These are phyloP conservation scores for Colletes latitarsis DNA, from an alignment of 1,140 invertebrate genomes.

Conservation along the genomic window DNA sequence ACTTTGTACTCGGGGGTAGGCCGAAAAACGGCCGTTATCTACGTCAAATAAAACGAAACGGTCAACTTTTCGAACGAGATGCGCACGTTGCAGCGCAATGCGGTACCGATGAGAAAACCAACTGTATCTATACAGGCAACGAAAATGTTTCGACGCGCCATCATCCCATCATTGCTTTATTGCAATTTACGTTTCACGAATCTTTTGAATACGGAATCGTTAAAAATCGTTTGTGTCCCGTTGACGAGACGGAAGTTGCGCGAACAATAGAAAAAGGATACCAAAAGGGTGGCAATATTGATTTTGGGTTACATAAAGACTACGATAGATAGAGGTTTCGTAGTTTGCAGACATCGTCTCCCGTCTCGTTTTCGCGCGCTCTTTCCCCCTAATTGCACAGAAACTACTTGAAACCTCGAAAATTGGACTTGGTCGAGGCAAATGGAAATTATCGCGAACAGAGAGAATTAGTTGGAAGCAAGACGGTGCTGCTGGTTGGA, in stretches of 20 bases:
- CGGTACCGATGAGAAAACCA: constrained; percentile 19
- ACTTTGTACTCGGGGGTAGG: no score
- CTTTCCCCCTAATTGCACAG: not conserved
- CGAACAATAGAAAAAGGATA: not conserved
- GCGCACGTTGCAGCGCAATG: constrained; percentile 49
- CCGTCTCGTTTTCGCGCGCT: not conserved
- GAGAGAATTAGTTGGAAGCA: constrained; percentile 4
- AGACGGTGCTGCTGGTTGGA: constrained; percentile 1
- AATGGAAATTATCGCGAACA: not conserved
- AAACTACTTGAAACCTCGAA: not conserved
- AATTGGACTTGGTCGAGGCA: not conserved
- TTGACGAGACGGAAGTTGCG: not conserved
- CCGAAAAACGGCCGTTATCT: not conserved
- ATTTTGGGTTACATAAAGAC: constrained; percentile 41
- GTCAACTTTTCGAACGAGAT: constrained; percentile 19
- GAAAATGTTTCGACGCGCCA: no score
- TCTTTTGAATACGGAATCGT: not conserved
- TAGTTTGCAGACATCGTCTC: not conserved
- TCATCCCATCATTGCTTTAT: no score
- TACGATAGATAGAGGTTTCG: not conserved
- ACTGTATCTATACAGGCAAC: not conserved
- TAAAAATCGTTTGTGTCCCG: not conserved
- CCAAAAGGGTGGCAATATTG: constrained; percentile 27
- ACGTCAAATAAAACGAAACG: no score
- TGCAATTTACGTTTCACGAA: not conserved